Conservation (phyloP, 2,888 invertebrate genomes). For the Phrixothrix hirtus region DNA sequence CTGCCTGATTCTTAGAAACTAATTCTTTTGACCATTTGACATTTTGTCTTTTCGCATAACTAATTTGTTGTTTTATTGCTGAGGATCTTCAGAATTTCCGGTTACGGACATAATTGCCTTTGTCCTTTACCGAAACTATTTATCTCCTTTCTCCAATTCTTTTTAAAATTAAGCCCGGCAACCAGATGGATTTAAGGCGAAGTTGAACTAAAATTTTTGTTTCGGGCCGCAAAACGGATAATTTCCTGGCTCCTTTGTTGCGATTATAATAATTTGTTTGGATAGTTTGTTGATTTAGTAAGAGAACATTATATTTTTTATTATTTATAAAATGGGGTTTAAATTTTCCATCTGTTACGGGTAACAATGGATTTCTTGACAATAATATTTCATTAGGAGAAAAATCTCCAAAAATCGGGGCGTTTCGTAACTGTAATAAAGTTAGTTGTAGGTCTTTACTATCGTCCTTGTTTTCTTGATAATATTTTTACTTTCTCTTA, state of each 20-base stretch:
- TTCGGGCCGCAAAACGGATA: not conserved
- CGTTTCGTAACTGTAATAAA: slow-evolving; percentile 12
- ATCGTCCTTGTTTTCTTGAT: slow-evolving; percentile 10
- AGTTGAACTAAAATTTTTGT: slow-evolving; percentile 1
- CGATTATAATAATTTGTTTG: not conserved
- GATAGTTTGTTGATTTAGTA: not conserved
- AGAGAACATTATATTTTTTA: not conserved
- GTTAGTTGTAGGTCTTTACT: slow-evolving; percentile 8
- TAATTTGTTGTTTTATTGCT: too few relatives aligned
- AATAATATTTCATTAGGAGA: slow-evolving; percentile 7
- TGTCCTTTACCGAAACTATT: too few relatives aligned
- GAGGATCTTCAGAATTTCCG: too few relatives aligned
- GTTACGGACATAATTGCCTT: too few relatives aligned
- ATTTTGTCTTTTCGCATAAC: too few relatives aligned
- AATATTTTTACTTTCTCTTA: too few relatives aligned
- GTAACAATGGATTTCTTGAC: slow-evolving; percentile 6
- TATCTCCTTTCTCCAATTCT: too few relatives aligned
- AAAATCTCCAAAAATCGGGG: slow-evolving; percentile 3
- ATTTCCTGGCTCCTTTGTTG: not conserved
- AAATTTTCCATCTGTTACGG: not conserved
- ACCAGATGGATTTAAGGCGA: not conserved
- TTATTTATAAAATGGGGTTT: slow-evolving; percentile 1
- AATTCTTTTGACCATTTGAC: too few relatives aligned
- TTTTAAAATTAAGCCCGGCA: too few relatives aligned
- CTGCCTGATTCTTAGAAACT: too few relatives aligned